These are phyloP conservation scores for Seira sanloemensis DNA, from an alignment of 2,888 invertebrate species.

Conservation along the genomic window DNA sequence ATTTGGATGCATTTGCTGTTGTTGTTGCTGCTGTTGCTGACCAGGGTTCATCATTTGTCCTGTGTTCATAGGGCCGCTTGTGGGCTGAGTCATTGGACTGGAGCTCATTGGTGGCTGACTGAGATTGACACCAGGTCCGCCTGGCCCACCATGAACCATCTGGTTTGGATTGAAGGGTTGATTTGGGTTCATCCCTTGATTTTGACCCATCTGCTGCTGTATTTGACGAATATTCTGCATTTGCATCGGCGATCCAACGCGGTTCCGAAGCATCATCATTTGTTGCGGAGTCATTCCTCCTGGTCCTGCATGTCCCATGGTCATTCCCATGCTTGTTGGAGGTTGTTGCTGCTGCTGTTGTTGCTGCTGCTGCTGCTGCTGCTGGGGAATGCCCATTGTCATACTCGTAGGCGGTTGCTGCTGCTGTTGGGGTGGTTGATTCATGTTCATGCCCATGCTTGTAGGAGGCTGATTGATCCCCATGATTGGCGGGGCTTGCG, in stretches of 20 bases:
- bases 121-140: too few relatives aligned
- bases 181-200: slow-evolving; percentile 87
- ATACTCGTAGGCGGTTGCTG: slow-evolving; percentile 79
- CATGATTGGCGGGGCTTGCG: slow-evolving; percentile 62
- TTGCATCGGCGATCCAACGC: slow-evolving; percentile 72
- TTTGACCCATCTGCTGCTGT: slow-evolving; percentile 87
- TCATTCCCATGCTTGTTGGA: slow-evolving; percentile 24
- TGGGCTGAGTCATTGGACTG: slow-evolving; percentile 21
- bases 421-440: neutral
- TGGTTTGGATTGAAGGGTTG: slow-evolving; percentile 81
- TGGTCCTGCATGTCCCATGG: slow-evolving; percentile 34
- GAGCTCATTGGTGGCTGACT: slow-evolving; percentile 17
- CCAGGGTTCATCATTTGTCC: slow-evolving; percentile 54
- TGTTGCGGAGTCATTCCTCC: slow-evolving; percentile 50
- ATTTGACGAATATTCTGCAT: slow-evolving; percentile 79
- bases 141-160: too few relatives aligned
- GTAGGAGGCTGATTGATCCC: neutral
- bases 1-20: slow-evolving; percentile 49
- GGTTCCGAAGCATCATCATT: slow-evolving; percentile 54
- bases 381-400: slow-evolving; percentile 79
- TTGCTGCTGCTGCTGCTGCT: slow-evolving; percentile 76
- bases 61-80: slow-evolving; percentile 12
- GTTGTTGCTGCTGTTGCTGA: slow-evolving; percentile 60
- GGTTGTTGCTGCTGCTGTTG: slow-evolving; percentile 33
- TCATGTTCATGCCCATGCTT: slow-evolving; percentile 73